Conservation (phyloP, 1,140 invertebrate genomes). For the Drosophila rufa region DNA sequence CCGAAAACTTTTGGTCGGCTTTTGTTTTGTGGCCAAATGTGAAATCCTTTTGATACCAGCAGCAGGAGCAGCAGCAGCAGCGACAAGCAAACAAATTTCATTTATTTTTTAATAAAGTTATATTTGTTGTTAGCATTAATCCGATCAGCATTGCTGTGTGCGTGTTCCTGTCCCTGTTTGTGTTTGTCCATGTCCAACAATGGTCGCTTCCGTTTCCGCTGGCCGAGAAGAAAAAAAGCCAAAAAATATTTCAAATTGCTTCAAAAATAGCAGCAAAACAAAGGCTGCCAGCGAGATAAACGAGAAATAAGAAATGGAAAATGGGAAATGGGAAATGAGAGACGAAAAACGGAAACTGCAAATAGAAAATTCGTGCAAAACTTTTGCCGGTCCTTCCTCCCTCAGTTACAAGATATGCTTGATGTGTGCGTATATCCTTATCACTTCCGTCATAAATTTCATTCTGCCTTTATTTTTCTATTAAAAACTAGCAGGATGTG, state of each 20-base stretch:
- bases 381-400: slow-evolving; percentile 42
- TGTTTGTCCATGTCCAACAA: slow-evolving; percentile 78
- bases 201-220: slow-evolving; percentile 76
- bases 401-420: slow-evolving; percentile 59
- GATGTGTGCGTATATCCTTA: slow-evolving; percentile 66
- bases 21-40: slow-evolving; percentile 62
- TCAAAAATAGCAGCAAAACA: slow-evolving; percentile 39
- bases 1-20: slow-evolving; percentile 22
- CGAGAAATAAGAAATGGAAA: not conserved
- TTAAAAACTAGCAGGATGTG: slow-evolving; percentile 71
- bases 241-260: slow-evolving; percentile 70
- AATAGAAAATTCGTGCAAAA: slow-evolving; percentile 74
- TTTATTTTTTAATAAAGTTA: slow-evolving; percentile 84
- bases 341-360: slow-evolving; percentile 70
- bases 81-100: slow-evolving; percentile 69
- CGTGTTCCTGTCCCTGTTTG: slow-evolving; percentile 7
- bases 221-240: slow-evolving; percentile 22
- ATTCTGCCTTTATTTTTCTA: slow-evolving; percentile 81
- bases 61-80: slow-evolving; percentile 19
- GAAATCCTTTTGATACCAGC: slow-evolving; percentile 55
- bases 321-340: not conserved
- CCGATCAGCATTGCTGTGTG: slow-evolving; percentile 27
- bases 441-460: slow-evolving; percentile 84
- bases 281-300: slow-evolving; percentile 1
- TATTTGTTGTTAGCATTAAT: slow-evolving; percentile 81